phyloP scores from a whole-genome alignment of 2,888 invertebrate species.

The Pseudoips prasinana region DNA sequence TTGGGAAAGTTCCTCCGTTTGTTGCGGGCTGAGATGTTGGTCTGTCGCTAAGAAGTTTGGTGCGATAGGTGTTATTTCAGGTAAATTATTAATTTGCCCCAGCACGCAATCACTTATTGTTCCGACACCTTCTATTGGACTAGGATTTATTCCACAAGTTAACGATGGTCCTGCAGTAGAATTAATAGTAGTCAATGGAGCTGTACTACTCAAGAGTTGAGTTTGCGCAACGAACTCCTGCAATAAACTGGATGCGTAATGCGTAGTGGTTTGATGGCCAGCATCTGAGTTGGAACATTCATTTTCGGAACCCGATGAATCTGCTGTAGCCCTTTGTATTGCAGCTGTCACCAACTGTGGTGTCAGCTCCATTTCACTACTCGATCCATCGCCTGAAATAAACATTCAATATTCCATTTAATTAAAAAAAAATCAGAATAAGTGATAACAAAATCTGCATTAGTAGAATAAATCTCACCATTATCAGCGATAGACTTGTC shows the following conservation, averaged over 20 bases:
- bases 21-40: slow-evolving; percentile 75
- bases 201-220: slow-evolving; percentile 83
- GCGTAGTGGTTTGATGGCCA: slow-evolving; percentile 80
- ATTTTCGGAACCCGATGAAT: slow-evolving; percentile 87
- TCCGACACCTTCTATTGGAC: slow-evolving; percentile 57
- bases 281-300: slow-evolving; percentile 81
- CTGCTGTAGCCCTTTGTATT: slow-evolving; percentile 86
- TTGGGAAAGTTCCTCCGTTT: slow-evolving; percentile 73
- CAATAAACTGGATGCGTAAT: slow-evolving; percentile 87
- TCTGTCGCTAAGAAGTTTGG: slow-evolving; percentile 58
- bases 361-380: slow-evolving; percentile 89
- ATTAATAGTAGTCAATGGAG: slow-evolving; percentile 57
- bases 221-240: slow-evolving; percentile 92
- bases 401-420: too few relatives aligned
- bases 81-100: slow-evolving; percentile 65
- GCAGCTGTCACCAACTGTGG: slow-evolving; percentile 89
- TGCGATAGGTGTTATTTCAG: slow-evolving; percentile 63
- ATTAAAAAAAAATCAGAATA: slow-evolving; percentile 1
- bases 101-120: slow-evolving; percentile 65
- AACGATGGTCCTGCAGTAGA: slow-evolving; percentile 45
- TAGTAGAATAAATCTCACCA: slow-evolving; percentile 46
- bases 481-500: slow-evolving; percentile 77
- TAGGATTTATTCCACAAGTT: slow-evolving; percentile 49
- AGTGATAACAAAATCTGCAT: too few relatives aligned
- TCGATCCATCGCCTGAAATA: slow-evolving; percentile 83